Conservation (phyloP, 92 coral and sea anemone species). For the Virgularia gustaviana region DNA sequence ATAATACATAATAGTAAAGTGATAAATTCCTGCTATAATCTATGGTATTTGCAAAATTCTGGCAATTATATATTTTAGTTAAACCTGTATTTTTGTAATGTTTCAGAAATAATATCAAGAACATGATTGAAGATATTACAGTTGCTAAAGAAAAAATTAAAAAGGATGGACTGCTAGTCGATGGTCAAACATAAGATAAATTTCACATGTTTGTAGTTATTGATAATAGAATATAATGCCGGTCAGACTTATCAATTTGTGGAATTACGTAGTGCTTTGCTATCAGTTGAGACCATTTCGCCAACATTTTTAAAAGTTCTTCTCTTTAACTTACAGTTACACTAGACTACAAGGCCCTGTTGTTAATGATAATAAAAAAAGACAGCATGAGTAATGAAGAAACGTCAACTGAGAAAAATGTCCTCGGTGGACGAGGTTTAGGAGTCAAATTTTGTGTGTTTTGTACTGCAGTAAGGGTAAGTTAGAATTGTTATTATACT, state of each 20-base stretch:
- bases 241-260: no score
- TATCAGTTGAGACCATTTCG: no score
- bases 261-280: no score
- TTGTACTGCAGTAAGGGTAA: background rate
- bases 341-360: background rate
- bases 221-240: no score
- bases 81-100: no score
- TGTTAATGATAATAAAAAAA: background rate
- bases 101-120: background rate
- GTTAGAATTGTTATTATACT: background rate
- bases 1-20: no score
- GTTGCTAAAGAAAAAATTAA: background rate
- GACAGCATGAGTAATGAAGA: no score
- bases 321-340: background rate
- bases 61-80: no score
- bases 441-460: background rate
- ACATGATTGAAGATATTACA: background rate
- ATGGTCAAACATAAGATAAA: background rate
- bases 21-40: no score
- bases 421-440: background rate
- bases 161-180: background rate
- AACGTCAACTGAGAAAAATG: no score
- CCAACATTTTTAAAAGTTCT: background rate
- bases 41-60: no score
- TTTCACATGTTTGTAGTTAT: no score